phyloP scores from a whole-genome alignment of 1,140 invertebrate species.

The Tenebrio molitor region DNA sequence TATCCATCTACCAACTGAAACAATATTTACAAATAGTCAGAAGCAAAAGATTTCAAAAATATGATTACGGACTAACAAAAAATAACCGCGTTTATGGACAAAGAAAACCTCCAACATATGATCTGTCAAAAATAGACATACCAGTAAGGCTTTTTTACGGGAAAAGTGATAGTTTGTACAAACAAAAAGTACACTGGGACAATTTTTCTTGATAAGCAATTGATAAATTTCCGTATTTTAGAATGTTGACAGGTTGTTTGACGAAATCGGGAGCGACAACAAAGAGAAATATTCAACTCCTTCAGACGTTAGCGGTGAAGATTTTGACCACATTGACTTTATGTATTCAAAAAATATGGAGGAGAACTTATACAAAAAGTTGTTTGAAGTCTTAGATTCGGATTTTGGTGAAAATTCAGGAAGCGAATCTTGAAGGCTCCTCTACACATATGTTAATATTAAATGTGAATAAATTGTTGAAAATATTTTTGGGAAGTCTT shows the following conservation, averaged over 20 bases:
- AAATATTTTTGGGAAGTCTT: no score
- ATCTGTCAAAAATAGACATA: conserved; percentile 69
- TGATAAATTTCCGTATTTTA: not conserved
- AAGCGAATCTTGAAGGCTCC: no score
- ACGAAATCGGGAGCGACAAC: not conserved
- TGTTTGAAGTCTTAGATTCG: not conserved
- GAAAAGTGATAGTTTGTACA: conserved; percentile 68
- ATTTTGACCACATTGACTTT: conserved; percentile 11
- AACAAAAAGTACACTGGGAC: conserved; percentile 44
- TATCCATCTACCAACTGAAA: conserved; percentile 22
- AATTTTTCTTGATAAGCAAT: not conserved
- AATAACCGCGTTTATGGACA: conserved; percentile 69
- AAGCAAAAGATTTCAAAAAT: conserved; percentile 73
- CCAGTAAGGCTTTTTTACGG: conserved; percentile 71
- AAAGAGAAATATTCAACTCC: not conserved
- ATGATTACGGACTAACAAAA: conserved; percentile 73
- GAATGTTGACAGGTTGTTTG: conserved; percentile 15
- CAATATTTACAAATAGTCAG: conserved; percentile 48
- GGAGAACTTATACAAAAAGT: not conserved
- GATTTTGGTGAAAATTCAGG: no score
- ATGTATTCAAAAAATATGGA: not conserved
- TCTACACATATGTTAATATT: no score
- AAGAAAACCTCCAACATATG: conserved; percentile 69
- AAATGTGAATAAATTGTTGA: no score
- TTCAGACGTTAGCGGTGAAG: not conserved